These are phyloP conservation scores for Halcyon chelicuti DNA, from an alignment of 2,797 vertebrate species.

Conservation along the genomic window DNA sequence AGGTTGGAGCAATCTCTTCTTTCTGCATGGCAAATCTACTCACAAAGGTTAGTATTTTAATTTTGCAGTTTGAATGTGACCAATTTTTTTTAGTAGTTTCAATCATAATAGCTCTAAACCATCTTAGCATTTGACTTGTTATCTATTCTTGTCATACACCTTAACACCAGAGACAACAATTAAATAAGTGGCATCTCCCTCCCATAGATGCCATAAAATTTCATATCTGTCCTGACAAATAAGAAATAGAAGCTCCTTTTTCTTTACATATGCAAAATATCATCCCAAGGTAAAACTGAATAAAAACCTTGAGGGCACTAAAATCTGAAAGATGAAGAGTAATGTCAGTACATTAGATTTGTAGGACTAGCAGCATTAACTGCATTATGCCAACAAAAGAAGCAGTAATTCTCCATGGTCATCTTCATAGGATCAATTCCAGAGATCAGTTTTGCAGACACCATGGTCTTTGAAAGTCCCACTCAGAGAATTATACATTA, in stretches of 20 bases:
- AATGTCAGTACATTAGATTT: not conserved
- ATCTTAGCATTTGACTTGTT: not conserved
- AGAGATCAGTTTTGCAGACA: not conserved
- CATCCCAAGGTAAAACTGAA: constrained; percentile 2
- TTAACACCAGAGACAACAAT: not conserved
- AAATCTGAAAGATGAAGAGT: not conserved
- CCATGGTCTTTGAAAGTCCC: not conserved
- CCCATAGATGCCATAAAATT: not conserved
- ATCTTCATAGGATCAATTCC: constrained; percentile 7
- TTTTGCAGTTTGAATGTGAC: not conserved
- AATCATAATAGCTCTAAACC: not conserved
- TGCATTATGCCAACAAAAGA: not conserved
- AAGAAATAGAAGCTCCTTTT: not conserved
- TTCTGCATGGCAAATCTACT: not conserved
- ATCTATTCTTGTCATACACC: not conserved
- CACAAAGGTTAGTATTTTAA: not conserved
- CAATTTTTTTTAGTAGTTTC: not conserved
- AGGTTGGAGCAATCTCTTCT: not conserved
- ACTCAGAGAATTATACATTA: not conserved
- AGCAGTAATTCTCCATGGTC: not conserved
- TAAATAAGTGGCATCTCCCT: not conserved
- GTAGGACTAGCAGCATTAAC: not conserved
- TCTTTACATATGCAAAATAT: not conserved
- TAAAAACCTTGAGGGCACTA: not conserved
- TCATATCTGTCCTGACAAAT: not conserved